These are phyloP conservation scores for Anticlea derivata DNA, from an alignment of 2,888 invertebrate genomes.

Conservation along the genomic window DNA sequence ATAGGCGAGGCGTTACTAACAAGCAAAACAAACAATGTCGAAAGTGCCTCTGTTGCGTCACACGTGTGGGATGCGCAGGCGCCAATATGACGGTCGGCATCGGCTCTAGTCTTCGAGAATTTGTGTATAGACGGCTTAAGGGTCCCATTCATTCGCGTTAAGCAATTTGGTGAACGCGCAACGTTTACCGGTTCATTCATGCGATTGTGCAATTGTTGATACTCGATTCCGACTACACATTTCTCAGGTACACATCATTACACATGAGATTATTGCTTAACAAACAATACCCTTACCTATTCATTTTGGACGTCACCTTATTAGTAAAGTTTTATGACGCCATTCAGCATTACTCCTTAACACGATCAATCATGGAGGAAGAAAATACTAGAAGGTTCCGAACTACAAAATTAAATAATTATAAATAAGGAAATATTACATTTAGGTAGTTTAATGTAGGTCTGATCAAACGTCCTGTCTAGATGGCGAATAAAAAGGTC, in stretches of 20 bases:
- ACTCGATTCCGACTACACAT: slow-evolving; percentile 47
- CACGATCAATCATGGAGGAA: slow-evolving; percentile 4
- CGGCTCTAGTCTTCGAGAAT: slow-evolving; percentile 48
- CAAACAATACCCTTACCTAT: slow-evolving; percentile 32
- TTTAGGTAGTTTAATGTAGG: slow-evolving; percentile 29
- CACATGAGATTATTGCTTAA: slow-evolving; percentile 44
- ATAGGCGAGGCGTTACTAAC: slow-evolving; percentile 70
- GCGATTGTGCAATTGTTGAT: slow-evolving; percentile 63
- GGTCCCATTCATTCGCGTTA: slow-evolving; percentile 80
- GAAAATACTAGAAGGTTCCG: slow-evolving; percentile 30
- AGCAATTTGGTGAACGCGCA: slow-evolving; percentile 78
- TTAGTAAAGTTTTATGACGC: not conserved
- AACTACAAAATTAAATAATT: too few species aligned
- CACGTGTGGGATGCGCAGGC: slow-evolving; percentile 80
- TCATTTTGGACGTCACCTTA: slow-evolving; percentile 26
- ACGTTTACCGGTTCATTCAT: slow-evolving; percentile 78
- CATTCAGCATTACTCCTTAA: not conserved
- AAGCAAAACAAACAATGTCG: slow-evolving; percentile 73
- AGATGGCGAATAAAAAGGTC: slow-evolving; percentile 48
- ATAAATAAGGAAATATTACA: slow-evolving; percentile 9
- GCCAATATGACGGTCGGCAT: slow-evolving; percentile 54
- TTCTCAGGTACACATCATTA: slow-evolving; percentile 43
- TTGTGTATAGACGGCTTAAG: slow-evolving; percentile 66
- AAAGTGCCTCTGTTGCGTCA: slow-evolving; percentile 81
- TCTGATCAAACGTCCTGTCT: slow-evolving; percentile 49